A percentile compares a stretch with the other conserved stretches of the same genome.
Evolutionary conservation across 2,888 invertebrate species (phyloP).

Genomic region (Coleophora deauratella): DNA sequence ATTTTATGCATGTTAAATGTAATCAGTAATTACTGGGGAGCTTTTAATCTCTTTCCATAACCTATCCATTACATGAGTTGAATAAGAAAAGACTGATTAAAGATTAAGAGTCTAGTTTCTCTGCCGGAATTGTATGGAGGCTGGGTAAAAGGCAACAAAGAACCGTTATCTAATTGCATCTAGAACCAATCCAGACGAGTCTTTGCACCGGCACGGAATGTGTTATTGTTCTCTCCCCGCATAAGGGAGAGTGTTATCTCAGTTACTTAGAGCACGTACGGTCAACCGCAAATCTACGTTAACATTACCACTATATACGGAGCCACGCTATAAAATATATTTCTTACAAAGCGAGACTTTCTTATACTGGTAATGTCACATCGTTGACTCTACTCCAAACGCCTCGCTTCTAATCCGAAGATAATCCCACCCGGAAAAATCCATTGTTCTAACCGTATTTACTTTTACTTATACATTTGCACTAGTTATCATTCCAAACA

Average conservation of each 20-base stretch:
- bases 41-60: no score
- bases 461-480: conserved; percentile 48
- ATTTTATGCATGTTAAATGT: no score
- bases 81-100: conserved; percentile 1
- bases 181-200: conserved; percentile 28
- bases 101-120: conserved; percentile 28
- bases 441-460: conserved; percentile 60
- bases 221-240: conserved; percentile 37
- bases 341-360: no score
- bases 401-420: conserved; percentile 41
- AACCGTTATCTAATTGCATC: conserved; percentile 46
- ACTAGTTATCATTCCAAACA: conserved; percentile 34
- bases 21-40: no score
- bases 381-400: no score
- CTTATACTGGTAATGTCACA: no score
- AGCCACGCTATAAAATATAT: no score
- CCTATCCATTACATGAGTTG: no score
- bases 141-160: conserved; percentile 44
- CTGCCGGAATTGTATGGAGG: conserved; percentile 30
- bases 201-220: conserved; percentile 26
- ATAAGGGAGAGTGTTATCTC: conserved; percentile 34
- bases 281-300: no score
- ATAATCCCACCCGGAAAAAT: conserved; percentile 65
- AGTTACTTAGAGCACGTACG: conserved; percentile 24
- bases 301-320: no score